Evolutionary conservation across 1,140 invertebrate species (phyloP).

Genomic region (Lethocerus indicus): DNA sequence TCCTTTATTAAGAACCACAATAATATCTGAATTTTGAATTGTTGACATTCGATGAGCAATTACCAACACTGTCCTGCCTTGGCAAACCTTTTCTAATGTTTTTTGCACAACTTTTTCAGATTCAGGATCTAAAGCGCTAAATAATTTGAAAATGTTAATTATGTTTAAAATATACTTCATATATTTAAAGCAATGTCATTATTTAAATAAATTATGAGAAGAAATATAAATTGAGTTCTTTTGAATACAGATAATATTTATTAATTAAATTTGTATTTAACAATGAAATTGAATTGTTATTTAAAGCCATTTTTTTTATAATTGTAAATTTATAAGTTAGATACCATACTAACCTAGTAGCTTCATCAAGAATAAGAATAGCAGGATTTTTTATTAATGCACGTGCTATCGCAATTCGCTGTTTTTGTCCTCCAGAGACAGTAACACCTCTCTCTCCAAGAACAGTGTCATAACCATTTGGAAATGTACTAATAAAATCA

Average conservation of each 20-base stretch:
- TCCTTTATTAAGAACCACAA: slow-evolving; percentile 69
- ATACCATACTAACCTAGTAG: slow-evolving; percentile 47
- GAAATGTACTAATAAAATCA: slow-evolving; percentile 72
- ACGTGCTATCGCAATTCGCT: slow-evolving; percentile 67
- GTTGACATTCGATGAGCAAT: slow-evolving; percentile 83
- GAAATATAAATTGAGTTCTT: not conserved
- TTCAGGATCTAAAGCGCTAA: slow-evolving; percentile 73
- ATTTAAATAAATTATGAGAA: not conserved
- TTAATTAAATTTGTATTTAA: not conserved
- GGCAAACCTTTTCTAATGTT: slow-evolving; percentile 56
- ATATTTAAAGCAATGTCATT: not conserved
- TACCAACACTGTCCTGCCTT: slow-evolving; percentile 67
- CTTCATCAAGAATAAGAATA: slow-evolving; percentile 77
- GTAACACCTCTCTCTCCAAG: slow-evolving; percentile 63
- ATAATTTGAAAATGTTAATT: slow-evolving; percentile 18
- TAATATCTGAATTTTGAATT: slow-evolving; percentile 69
- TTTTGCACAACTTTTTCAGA: slow-evolving; percentile 75
- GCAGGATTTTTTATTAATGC: slow-evolving; percentile 63
- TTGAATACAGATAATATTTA: not conserved
- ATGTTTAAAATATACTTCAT: slow-evolving; percentile 5
- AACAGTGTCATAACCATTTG: slow-evolving; percentile 68
- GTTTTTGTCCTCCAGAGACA: slow-evolving; percentile 68
- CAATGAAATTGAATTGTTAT: not conserved
- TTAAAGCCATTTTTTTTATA: not conserved
- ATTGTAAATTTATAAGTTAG: not conserved